Evolutionary conservation across 2,888 invertebrate species (phyloP).

Genomic region (Ariolimax columbianus): DNA sequence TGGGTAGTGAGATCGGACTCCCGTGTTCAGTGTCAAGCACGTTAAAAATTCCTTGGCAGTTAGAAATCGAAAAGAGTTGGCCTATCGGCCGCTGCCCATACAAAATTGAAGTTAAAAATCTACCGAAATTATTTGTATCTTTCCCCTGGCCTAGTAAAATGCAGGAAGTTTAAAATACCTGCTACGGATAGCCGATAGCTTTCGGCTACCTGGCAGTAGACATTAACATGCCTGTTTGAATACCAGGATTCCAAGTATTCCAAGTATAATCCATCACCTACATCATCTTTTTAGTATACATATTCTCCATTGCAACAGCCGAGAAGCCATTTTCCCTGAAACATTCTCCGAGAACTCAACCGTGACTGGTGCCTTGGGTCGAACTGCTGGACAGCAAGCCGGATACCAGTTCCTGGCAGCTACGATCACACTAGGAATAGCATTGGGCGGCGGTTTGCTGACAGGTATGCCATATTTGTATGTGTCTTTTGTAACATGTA

Average conservation of each 20-base stretch:
- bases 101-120: background rate
- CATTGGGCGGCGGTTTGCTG: slow-evolving; percentile 68
- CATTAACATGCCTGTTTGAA: too few relatives aligned
- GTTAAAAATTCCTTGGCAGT: too few relatives aligned
- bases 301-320: slow-evolving; percentile 30
- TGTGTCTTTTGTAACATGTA: too few relatives aligned
- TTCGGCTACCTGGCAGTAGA: too few relatives aligned
- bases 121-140: too few relatives aligned
- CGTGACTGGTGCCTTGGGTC: slow-evolving; percentile 54
- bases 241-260: too few relatives aligned
- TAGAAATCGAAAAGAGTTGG: too few relatives aligned
- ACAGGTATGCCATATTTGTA: slow-evolving; percentile 70
- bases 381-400: slow-evolving; percentile 64
- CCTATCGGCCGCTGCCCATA: background rate
- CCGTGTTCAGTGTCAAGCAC: too few relatives aligned
- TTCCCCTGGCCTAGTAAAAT: too few relatives aligned
- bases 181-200: too few relatives aligned
- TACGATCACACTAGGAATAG: slow-evolving; percentile 65
- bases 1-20: too few relatives aligned
- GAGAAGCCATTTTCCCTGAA: slow-evolving; percentile 48
- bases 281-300: background rate
- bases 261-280: background rate
- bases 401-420: slow-evolving; percentile 69
- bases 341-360: slow-evolving; percentile 49
- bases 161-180: too few relatives aligned